Evolutionary conservation across 2,797 vertebrate genomes (phyloP).

Genomic region (Telmatherina bonti): DNA sequence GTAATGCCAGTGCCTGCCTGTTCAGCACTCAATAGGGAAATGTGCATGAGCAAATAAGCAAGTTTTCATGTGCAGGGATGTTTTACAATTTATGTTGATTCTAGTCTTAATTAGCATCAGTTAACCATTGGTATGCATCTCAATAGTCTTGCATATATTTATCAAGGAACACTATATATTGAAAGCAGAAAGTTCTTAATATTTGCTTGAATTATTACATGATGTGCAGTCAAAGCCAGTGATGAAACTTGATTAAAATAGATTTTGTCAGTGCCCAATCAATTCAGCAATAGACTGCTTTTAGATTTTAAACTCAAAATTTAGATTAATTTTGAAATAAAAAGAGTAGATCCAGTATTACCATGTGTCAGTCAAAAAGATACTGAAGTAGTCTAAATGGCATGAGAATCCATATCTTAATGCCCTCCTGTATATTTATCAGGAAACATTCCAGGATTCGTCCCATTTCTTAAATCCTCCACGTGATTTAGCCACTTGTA

Average conservation of each 20-base stretch:
- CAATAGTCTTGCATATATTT: slow-evolving; percentile 41
- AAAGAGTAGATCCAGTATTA: slow-evolving; percentile 2
- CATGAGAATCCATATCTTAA: slow-evolving; percentile 14
- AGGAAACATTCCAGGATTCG: slow-evolving; percentile 51
- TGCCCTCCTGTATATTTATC: slow-evolving; percentile 30
- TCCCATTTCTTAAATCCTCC: neutral
- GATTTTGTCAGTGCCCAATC: slow-evolving; percentile 8
- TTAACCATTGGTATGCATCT: slow-evolving; percentile 41
- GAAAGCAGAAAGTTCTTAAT: slow-evolving; percentile 36
- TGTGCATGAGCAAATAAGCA: slow-evolving; percentile 57
- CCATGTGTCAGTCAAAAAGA: neutral
- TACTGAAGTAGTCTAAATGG: slow-evolving; percentile 5
- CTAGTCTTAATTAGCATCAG: slow-evolving; percentile 51
- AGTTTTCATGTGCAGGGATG: slow-evolving; percentile 49
- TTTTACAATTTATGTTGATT: slow-evolving; percentile 40
- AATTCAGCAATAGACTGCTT: slow-evolving; percentile 16
- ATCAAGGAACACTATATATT: slow-evolving; percentile 35
- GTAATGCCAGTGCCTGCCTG: slow-evolving; percentile 56
- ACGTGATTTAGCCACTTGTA: neutral
- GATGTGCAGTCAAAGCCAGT: slow-evolving; percentile 16
- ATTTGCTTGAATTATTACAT: slow-evolving; percentile 13
- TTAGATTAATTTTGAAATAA: slow-evolving; percentile 28
- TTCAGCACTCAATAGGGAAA: slow-evolving; percentile 51
- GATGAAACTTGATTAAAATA: neutral
- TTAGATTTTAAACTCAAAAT: slow-evolving; percentile 15